phyloP scores from a whole-genome alignment of 2,113 vertebrate species.

The Chloroceryle aenea region DNA sequence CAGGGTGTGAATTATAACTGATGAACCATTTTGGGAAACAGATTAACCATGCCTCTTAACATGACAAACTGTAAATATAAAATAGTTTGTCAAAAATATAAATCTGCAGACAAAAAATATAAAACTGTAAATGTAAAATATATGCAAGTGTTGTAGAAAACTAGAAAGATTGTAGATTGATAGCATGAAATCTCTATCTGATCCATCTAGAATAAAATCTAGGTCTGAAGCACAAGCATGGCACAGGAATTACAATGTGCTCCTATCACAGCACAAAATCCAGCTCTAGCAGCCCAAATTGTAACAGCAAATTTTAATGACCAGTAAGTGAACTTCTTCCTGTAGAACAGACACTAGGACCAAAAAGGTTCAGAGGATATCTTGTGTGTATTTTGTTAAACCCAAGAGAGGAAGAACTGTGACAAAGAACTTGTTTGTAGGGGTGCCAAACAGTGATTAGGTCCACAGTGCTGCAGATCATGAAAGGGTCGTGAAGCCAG shows the following conservation, averaged over 20 bases:
- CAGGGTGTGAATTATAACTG: background rate
- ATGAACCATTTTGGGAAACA: background rate
- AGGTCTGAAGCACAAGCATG: background rate
- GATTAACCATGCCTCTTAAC: background rate
- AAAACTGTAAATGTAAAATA: background rate
- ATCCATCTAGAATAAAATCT: background rate
- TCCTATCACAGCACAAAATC: background rate
- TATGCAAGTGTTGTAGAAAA: background rate
- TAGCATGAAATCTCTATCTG: background rate
- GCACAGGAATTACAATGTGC: accelerated
- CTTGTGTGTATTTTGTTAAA: background rate
- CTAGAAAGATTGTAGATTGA: background rate
- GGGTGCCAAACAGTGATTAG: background rate
- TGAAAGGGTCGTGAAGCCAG: background rate
- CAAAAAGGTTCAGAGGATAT: background rate
- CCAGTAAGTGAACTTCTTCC: background rate
- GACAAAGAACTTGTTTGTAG: background rate
- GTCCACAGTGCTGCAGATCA: background rate
- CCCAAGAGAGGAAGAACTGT: background rate
- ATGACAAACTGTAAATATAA: background rate
- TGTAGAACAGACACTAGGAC: background rate
- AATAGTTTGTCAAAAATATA: background rate
- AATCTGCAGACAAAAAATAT: background rate
- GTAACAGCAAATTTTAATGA: background rate
- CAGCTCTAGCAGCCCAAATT: background rate